phyloP scores from a whole-genome alignment of 2,888 invertebrate species.

The Orthonychiurus folsomi region DNA sequence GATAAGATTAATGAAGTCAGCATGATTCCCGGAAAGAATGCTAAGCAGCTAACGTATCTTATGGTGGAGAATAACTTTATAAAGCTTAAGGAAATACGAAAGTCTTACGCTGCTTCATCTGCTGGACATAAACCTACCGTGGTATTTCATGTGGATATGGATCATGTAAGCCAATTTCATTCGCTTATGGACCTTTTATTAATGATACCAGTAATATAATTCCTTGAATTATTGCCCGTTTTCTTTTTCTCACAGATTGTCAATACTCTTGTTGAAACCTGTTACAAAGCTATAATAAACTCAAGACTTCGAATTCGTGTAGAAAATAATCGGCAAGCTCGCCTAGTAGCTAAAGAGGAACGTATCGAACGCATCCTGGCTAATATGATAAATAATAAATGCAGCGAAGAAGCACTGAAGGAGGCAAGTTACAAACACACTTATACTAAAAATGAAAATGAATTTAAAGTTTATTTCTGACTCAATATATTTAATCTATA shows the following conservation, averaged over 20 bases:
- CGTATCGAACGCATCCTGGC: conserved; percentile 72
- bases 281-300: conserved; percentile 63
- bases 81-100: conserved; percentile 63
- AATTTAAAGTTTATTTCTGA: conserved; percentile 20
- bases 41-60: conserved; percentile 76
- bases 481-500: too few relatives aligned
- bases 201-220: too few relatives aligned
- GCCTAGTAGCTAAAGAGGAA: conserved; percentile 77
- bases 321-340: conserved; percentile 59
- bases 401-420: conserved; percentile 65
- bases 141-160: conserved; percentile 63
- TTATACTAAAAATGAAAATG: conserved; percentile 13
- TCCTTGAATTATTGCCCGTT: too few relatives aligned
- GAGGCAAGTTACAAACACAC: conserved; percentile 53
- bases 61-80: conserved; percentile 68
- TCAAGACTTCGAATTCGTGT: conserved; percentile 57
- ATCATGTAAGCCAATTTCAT: conserved; percentile 48
- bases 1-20: conserved; percentile 83
- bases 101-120: conserved; percentile 57
- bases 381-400: conserved; percentile 67
- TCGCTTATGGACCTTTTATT: conserved; percentile 3
- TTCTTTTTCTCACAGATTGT: conserved; percentile 58
- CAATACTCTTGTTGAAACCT: conserved; percentile 59
- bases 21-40: conserved; percentile 89
- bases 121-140: conserved; percentile 72